phyloP scores from a whole-genome alignment of 2,113 vertebrate species.

The Osmerus eperlanus region DNA sequence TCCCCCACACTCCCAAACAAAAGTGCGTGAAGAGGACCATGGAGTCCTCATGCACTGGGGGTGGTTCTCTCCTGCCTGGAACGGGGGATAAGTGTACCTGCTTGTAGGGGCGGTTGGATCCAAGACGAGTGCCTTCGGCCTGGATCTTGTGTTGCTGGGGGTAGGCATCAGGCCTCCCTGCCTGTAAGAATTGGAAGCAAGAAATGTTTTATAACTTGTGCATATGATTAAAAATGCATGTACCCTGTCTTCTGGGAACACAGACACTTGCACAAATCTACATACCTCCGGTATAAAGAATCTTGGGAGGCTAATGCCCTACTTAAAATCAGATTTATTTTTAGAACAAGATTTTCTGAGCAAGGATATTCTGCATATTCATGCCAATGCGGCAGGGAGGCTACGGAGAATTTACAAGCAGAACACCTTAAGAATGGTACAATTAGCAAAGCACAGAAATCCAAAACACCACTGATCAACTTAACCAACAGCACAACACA shows the following conservation, averaged over 20 bases:
- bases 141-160: constrained; percentile 6
- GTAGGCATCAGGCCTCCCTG: constrained; percentile 15
- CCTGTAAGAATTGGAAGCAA: constrained; percentile 4
- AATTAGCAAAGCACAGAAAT: too few species aligned
- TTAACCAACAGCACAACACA: too few species aligned
- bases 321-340: constrained; percentile 13
- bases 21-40: not conserved
- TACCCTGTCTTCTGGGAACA: not conserved
- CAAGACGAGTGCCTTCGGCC: not conserved
- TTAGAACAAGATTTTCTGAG: not conserved
- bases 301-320: not conserved
- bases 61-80: too few species aligned
- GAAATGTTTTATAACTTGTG: not conserved
- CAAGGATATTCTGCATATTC: not conserved
- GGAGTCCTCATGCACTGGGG: not conserved
- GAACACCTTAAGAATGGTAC: too few species aligned
- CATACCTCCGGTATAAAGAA: not conserved
- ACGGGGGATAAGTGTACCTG: constrained; percentile 2
- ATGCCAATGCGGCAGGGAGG: not conserved
- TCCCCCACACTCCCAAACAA: not conserved
- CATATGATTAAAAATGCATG: not conserved
- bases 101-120: constrained; percentile 1
- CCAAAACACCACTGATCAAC: too few species aligned
- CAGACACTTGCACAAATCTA: not conserved
- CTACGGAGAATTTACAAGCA: too few species aligned